These are phyloP conservation scores for Oncorhynchus nerka DNA, from an alignment of 2,113 vertebrate species.

Conservation along the genomic window DNA sequence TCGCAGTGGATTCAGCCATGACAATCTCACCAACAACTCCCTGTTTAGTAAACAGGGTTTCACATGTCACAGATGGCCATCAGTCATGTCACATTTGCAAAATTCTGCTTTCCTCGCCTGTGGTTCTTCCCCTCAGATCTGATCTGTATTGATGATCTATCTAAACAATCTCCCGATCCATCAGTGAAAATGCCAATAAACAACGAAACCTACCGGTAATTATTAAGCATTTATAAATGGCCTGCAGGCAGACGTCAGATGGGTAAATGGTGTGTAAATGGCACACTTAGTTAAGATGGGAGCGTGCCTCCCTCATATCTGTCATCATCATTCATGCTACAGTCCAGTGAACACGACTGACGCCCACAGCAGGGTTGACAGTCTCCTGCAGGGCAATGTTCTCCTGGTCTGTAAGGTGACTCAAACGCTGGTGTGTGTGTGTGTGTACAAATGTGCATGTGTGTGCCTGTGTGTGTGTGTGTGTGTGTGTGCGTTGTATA, in stretches of 20 bases:
- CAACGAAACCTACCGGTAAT: not conserved
- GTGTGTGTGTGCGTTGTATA: conserved; percentile 15
- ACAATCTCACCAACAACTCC: not conserved
- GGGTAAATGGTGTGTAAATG: not conserved
- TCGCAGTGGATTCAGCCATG: not conserved
- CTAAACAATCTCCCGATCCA: not conserved
- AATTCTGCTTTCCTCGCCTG: not conserved
- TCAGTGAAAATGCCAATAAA: not conserved
- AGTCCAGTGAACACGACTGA: not conserved
- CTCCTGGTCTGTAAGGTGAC: not conserved
- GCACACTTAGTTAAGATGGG: too few species aligned
- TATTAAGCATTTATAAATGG: not conserved
- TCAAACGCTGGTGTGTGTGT: not conserved
- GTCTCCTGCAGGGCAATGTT: not conserved
- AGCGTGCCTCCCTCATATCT: not conserved
- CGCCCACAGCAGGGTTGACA: not conserved
- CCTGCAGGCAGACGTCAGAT: not conserved
- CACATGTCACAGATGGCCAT: not conserved
- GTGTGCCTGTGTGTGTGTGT: not conserved
- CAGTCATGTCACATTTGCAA: not conserved
- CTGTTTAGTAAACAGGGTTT: not conserved
- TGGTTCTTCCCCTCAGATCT: not conserved
- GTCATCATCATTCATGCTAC: not conserved
- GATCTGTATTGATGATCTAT: not conserved
- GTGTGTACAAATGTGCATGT: not conserved